phyloP scores from a whole-genome alignment of 2,888 invertebrate genomes.

The Caenorhabditis imperialis region DNA sequence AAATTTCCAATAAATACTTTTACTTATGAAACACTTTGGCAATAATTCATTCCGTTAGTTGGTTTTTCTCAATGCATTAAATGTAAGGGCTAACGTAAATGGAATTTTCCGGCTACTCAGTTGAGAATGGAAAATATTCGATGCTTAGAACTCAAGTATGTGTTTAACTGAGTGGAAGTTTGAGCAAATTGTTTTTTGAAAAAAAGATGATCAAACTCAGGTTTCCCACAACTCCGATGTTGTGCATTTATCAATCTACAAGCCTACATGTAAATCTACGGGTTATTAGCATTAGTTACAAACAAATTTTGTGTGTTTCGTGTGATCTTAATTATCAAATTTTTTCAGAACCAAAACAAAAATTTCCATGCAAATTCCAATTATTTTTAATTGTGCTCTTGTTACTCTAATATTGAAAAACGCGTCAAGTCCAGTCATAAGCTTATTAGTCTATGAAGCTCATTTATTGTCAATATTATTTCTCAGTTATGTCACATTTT shows the following conservation, averaged over 20 bases:
- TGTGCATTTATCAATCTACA: background rate
- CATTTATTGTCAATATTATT: constrained; percentile 1
- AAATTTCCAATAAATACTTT: background rate
- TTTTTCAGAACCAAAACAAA: background rate
- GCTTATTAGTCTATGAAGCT: background rate
- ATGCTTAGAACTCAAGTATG: constrained; percentile 24
- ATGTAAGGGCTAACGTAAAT: constrained; percentile 17
- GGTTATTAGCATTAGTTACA: too few species aligned
- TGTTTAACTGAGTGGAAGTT: constrained; percentile 39
- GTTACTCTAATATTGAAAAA: constrained; percentile 7
- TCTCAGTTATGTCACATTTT: background rate
- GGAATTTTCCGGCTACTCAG: constrained; percentile 11
- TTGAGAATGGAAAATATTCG: constrained; percentile 15
- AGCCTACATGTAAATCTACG: too few species aligned
- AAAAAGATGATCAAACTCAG: constrained; percentile 24
- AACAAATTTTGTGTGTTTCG: too few species aligned
- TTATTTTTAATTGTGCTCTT: constrained; percentile 43
- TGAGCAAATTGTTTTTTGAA: constrained; percentile 33
- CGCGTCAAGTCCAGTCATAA: constrained; percentile 24
- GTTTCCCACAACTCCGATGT: background rate
- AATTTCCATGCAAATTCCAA: constrained; percentile 11
- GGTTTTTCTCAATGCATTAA: too few species aligned
- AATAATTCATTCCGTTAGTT: background rate
- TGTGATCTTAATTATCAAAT: background rate
- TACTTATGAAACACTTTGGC: background rate